These are phyloP conservation scores for Salvator merianae DNA, from an alignment of 2,113 vertebrate genomes.

Conservation along the genomic window DNA sequence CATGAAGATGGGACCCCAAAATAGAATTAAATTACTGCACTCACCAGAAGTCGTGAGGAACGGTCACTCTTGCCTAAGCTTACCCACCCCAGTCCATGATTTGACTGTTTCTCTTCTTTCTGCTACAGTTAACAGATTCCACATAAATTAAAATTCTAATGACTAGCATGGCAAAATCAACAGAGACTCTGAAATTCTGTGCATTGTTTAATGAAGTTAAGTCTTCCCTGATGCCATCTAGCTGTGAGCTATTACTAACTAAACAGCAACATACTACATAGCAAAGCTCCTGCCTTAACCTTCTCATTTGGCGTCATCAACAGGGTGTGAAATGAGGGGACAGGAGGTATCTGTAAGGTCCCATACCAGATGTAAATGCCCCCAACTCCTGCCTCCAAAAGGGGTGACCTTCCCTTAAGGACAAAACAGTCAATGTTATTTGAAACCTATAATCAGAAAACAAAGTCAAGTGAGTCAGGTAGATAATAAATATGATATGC, in stretches of 20 bases:
- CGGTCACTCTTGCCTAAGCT: constrained; percentile 28
- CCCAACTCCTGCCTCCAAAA: too few relatives aligned
- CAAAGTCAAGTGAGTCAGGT: too few relatives aligned
- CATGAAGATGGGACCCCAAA: too few relatives aligned
- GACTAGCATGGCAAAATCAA: not conserved
- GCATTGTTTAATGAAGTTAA: not conserved
- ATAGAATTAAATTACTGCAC: constrained; percentile 45
- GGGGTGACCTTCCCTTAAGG: too few relatives aligned
- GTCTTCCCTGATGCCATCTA: too few relatives aligned
- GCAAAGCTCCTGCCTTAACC: not conserved
- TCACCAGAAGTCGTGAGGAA: not conserved
- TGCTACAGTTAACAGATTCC: not conserved
- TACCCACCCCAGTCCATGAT: constrained; percentile 12
- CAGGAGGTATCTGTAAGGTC: too few relatives aligned
- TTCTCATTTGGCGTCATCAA: too few relatives aligned
- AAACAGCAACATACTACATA: not conserved
- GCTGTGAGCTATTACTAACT: not conserved
- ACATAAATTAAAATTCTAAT: not conserved
- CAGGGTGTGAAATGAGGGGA: too few relatives aligned
- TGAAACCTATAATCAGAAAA: too few relatives aligned
- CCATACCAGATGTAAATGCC: too few relatives aligned
- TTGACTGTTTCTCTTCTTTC: not conserved
- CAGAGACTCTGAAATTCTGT: constrained; percentile 16
- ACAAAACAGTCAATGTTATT: too few relatives aligned
- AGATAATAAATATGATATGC: too few relatives aligned